phyloP scores from a whole-genome alignment of 1,140 invertebrate species.

The Drosophila busckii region DNA sequence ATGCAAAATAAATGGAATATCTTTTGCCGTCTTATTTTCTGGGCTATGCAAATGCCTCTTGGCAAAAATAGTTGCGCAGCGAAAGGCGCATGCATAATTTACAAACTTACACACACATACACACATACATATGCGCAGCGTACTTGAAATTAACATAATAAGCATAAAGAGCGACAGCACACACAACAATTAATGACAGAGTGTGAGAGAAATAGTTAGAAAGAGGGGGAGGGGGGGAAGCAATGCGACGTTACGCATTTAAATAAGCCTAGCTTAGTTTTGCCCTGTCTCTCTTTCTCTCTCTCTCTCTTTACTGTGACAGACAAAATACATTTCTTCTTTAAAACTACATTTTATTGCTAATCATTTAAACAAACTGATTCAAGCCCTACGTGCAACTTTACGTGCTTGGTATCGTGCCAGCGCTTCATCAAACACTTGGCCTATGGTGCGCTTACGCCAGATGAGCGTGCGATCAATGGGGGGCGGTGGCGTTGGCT shows the following conservation, averaged over 20 bases:
- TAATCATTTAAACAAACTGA: too few relatives aligned
- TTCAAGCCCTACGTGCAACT: conserved; percentile 73
- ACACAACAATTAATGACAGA: too few relatives aligned
- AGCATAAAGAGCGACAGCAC: too few relatives aligned
- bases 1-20: conserved; percentile 61
- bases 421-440: conserved; percentile 88
- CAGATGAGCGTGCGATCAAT: conserved; percentile 85
- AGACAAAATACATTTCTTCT: background rate
- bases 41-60: conserved; percentile 29
- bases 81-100: conserved; percentile 22
- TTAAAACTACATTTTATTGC: conserved; percentile 6
- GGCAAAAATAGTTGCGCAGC: conserved; percentile 56
- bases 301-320: too few relatives aligned
- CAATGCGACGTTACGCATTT: too few relatives aligned
- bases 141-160: conserved; percentile 53
- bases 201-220: too few relatives aligned
- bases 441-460: conserved; percentile 91
- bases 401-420: conserved; percentile 90
- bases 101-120: conserved; percentile 11
- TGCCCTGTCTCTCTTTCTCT: background rate
- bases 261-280: too few relatives aligned
- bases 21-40: conserved; percentile 30
- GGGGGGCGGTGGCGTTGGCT: conserved; percentile 11
- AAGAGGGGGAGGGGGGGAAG: too few relatives aligned
- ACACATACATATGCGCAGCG: background rate